A percentile compares a stretch with the other conserved stretches of the same genome.
Evolutionary conservation across 2,797 vertebrate genomes (phyloP).

Genomic region (Enteromius anoplus): DNA sequence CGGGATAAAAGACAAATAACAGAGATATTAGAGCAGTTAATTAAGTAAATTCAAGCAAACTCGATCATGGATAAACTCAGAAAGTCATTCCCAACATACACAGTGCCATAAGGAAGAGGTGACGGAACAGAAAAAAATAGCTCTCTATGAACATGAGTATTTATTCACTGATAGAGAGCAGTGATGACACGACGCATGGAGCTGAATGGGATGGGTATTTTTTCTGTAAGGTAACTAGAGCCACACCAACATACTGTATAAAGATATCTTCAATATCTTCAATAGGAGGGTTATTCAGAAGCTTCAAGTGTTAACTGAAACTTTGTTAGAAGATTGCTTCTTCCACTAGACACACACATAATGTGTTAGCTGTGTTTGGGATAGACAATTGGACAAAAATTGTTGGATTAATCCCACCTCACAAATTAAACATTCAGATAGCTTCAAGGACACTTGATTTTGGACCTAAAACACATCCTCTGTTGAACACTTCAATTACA

Average conservation of each 20-base stretch:
- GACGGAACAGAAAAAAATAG: neutral
- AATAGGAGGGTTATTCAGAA: neutral
- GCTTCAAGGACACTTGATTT: neutral
- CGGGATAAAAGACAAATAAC: neutral
- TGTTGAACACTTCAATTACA: neutral
- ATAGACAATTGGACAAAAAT: neutral
- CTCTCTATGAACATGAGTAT: neutral
- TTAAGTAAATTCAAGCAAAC: neutral
- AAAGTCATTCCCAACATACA: conserved; percentile 1
- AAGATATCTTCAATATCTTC: neutral
- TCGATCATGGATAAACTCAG: neutral
- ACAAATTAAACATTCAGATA: neutral
- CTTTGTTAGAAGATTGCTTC: neutral
- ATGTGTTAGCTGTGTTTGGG: neutral
- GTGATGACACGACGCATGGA: neutral
- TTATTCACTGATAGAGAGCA: conserved; percentile 4
- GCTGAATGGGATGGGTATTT: neutral
- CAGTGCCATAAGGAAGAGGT: neutral
- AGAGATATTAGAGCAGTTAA: neutral
- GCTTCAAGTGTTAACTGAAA: neutral
- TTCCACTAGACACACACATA: neutral
- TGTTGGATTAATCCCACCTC: neutral
- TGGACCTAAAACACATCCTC: neutral
- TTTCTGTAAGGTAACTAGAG: conserved; percentile 22
- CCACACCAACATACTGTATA: conserved; percentile 27